Conservation (phyloP, 2,113 vertebrate species). For the Orthochromis indermauri region DNA sequence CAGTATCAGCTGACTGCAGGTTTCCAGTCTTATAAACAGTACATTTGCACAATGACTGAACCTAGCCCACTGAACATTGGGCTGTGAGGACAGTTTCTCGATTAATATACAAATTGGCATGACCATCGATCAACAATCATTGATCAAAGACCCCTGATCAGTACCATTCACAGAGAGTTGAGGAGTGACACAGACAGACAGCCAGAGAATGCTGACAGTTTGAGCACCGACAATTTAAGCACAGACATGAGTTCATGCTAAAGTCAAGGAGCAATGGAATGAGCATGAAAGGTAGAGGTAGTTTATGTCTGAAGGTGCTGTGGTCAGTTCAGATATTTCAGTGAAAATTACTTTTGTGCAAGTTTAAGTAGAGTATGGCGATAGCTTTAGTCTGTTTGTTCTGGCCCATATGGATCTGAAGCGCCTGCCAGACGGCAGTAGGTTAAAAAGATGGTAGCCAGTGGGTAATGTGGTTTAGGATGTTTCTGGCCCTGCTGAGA, state of each 20-base stretch:
- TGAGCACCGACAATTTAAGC: background rate
- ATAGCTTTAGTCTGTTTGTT: background rate
- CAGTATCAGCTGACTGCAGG: background rate
- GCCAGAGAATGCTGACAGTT: background rate
- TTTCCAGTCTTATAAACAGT: background rate
- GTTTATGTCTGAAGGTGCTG: background rate
- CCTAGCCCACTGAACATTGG: background rate
- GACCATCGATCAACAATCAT: background rate
- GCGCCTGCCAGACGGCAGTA: fast-evolving
- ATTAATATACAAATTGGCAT: background rate
- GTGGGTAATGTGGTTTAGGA: fast-evolving
- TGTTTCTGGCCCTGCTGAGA: too few relatives aligned
- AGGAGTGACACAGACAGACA: background rate
- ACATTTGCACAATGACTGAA: background rate
- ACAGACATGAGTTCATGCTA: background rate
- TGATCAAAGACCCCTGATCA: background rate
- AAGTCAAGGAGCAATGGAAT: background rate
- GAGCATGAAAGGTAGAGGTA: background rate
- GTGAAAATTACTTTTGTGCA: background rate
- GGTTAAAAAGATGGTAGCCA: too few relatives aligned
- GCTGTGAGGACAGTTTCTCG: background rate
- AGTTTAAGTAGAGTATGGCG: background rate
- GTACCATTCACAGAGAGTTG: background rate
- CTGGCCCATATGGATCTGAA: too few relatives aligned
- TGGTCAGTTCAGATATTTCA: background rate